These are phyloP conservation scores for Cathartes aura DNA, from an alignment of 2,113 vertebrate species.

Conservation along the genomic window DNA sequence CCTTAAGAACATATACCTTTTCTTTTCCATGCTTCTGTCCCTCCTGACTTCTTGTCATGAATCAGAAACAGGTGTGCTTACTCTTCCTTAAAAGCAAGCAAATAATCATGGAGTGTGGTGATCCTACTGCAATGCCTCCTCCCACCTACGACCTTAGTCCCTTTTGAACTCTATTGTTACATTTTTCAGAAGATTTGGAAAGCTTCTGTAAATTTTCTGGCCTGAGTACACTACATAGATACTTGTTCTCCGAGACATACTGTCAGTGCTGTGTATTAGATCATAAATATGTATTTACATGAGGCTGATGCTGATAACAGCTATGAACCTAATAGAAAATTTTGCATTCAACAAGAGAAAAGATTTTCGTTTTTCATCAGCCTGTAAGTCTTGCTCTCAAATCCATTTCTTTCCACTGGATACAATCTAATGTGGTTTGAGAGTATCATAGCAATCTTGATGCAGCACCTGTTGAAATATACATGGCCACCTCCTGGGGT, in stretches of 20 bases:
- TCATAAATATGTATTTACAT: conserved; percentile 75
- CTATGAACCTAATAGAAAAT: conserved; percentile 61
- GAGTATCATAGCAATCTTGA: conserved; percentile 48
- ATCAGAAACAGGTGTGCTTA: not conserved
- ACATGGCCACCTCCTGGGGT: conserved; percentile 68
- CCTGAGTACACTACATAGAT: not conserved
- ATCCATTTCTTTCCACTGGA: conserved; percentile 55
- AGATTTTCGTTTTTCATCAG: conserved; percentile 67
- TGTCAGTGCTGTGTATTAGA: conserved; percentile 8
- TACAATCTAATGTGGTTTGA: conserved; percentile 59
- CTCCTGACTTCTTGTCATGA: not conserved
- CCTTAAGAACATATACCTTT: not conserved
- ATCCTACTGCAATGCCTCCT: not conserved
- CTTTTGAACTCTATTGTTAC: not conserved
- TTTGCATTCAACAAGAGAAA: conserved; percentile 72
- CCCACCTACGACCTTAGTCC: not conserved
- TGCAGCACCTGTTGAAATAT: conserved; percentile 46
- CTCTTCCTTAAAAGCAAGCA: not conserved
- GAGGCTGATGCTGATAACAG: conserved; percentile 42
- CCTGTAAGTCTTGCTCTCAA: conserved; percentile 50
- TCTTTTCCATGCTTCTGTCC: not conserved
- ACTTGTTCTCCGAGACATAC: conserved; percentile 19
- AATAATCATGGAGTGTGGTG: not conserved
- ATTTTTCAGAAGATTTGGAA: conserved; percentile 9
- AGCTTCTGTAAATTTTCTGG: conserved; percentile 12